Percentiles rank a stretch among this genome's conserved stretches.
Conservation (phyloP, 2,113 vertebrate genomes). For the Mormyrus iriodes region DNA sequence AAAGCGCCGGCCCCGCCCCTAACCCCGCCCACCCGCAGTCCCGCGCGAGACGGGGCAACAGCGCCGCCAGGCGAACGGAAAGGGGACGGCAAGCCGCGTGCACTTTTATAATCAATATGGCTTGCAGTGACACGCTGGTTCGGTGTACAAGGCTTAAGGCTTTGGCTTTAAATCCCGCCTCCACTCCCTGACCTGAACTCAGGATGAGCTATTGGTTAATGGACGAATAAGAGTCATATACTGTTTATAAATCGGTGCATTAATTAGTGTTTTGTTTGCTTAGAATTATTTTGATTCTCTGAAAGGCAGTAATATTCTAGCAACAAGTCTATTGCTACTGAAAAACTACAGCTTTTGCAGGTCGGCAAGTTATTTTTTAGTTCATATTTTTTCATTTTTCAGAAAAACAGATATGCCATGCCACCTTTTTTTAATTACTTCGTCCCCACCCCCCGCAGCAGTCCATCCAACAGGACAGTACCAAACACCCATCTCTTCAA, state of each 20-base stretch:
- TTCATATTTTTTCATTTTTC: not conserved
- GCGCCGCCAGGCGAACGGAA: constrained; percentile 1
- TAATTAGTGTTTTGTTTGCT: not conserved
- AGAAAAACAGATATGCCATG: not conserved
- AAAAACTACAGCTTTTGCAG: not conserved
- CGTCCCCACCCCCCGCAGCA: not conserved
- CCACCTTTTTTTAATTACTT: not conserved
- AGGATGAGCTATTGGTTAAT: not conserved
- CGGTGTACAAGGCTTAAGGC: not conserved
- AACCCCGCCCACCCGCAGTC: not conserved
- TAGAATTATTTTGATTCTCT: not conserved
- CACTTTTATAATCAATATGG: not conserved
- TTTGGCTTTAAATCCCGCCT: not conserved
- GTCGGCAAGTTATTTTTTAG: not conserved
- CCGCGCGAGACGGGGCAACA: not conserved
- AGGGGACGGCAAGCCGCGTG: not conserved
- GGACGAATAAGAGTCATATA: not conserved
- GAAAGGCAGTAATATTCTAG: not conserved
- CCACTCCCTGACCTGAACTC: not conserved
- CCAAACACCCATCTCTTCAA: not conserved
- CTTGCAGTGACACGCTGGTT: not conserved
- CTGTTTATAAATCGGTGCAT: not conserved
- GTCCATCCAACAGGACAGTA: not conserved
- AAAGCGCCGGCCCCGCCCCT: not conserved
- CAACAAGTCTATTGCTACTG: not conserved